Percentiles rank a stretch among this genome's conserved stretches.
Conservation (phyloP, 2,888 invertebrate species). For the Eristalinus aeneus region DNA sequence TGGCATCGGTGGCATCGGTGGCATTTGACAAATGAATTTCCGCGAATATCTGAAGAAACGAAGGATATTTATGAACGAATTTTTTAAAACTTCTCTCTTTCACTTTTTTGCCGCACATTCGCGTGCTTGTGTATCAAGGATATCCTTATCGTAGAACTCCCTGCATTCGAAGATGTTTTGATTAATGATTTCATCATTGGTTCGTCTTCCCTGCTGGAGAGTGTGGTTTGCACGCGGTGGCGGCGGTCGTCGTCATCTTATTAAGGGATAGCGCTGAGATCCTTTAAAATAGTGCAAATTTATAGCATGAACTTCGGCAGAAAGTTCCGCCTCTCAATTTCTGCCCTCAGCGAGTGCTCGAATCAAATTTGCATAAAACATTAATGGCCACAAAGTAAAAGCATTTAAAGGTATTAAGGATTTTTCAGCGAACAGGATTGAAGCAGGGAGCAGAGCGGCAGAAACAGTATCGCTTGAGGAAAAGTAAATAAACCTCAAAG, state of each 20-base stretch:
- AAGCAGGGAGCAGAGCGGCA: neutral
- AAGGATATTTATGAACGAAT: constrained; percentile 10
- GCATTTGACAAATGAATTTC: constrained; percentile 68
- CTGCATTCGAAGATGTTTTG: constrained; percentile 67
- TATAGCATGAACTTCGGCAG: neutral
- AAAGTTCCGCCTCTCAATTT: constrained; percentile 11
- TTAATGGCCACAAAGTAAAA: constrained; percentile 69
- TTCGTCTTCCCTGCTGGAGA: constrained; percentile 26
- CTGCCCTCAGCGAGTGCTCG: constrained; percentile 14
- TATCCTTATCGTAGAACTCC: constrained; percentile 44
- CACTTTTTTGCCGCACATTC: neutral
- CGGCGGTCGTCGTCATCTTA: constrained; percentile 21
- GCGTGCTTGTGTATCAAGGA: constrained; percentile 21
- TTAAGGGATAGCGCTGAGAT: constrained; percentile 56
- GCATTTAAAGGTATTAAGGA: constrained; percentile 69
- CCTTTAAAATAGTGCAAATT: constrained; percentile 64
- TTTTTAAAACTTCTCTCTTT: neutral
- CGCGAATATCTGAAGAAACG: constrained; percentile 18
- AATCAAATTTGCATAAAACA: constrained; percentile 71
- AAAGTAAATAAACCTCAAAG: constrained; percentile 67
- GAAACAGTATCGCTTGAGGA: constrained; percentile 19
- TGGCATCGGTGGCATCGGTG: constrained; percentile 46
- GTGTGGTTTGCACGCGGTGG: constrained; percentile 18
- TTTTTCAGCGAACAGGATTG: constrained; percentile 41
- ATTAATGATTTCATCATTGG: constrained; percentile 57